Evolutionary conservation across 2,113 vertebrate species (phyloP).

Genomic region (Leiothrix lutea): DNA sequence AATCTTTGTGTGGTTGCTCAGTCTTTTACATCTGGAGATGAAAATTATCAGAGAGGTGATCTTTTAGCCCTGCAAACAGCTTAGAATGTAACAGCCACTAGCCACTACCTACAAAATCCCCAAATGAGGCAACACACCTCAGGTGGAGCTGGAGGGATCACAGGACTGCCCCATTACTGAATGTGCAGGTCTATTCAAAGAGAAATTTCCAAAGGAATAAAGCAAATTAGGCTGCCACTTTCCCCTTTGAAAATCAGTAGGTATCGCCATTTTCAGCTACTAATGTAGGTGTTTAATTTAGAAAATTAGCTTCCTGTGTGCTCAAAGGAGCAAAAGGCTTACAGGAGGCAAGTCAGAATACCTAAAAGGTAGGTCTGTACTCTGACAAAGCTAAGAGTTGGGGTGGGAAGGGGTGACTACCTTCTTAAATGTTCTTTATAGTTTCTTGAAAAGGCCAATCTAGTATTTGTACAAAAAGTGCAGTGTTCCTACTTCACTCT

Average conservation of each 20-base stretch:
- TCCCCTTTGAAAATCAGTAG: neutral
- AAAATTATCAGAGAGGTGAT: neutral
- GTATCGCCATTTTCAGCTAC: neutral
- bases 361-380: neutral
- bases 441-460: neutral
- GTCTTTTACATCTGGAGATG: neutral
- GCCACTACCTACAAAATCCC: neutral
- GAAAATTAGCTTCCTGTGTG: neutral
- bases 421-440: neutral
- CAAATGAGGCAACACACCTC: neutral
- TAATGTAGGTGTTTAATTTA: neutral
- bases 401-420: neutral
- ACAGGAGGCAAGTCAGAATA: neutral
- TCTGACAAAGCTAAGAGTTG: neutral
- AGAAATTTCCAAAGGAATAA: neutral
- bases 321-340: neutral
- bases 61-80: neutral
- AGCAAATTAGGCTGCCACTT: neutral
- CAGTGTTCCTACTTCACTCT: neutral
- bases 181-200: neutral
- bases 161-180: neutral
- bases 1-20: neutral
- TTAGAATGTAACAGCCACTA: neutral
- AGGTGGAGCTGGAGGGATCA: neutral
- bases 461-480: neutral